Conservation (phyloP, 2,797 vertebrate genomes). For the Hippoglossus hippoglossus region DNA sequence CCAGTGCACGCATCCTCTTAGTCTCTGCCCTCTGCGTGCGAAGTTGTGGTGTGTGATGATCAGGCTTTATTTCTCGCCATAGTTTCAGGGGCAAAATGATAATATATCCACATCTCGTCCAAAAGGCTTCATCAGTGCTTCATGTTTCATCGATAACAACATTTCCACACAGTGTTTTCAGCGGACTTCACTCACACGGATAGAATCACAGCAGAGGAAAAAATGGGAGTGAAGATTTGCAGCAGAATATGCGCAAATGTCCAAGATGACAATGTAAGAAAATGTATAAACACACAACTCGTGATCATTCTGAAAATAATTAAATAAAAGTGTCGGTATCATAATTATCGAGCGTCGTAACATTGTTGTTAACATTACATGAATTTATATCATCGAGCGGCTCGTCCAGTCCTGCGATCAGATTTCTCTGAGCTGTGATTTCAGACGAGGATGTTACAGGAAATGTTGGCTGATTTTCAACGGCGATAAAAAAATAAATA, state of each 20-base stretch:
- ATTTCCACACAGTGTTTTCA: not conserved
- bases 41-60: not conserved
- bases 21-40: not conserved
- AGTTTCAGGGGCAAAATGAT: not conserved
- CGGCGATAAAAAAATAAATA: too few relatives aligned
- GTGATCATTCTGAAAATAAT: not conserved
- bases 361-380: slow-evolving; percentile 15
- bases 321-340: not conserved
- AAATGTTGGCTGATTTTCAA: slow-evolving; percentile 34
- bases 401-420: slow-evolving; percentile 32
- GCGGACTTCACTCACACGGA: slow-evolving; percentile 4
- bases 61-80: not conserved
- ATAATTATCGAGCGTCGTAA: not conserved
- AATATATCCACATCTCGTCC: not conserved
- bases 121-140: not conserved
- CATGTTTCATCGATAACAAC: not conserved
- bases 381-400: slow-evolving; percentile 33
- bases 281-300: not conserved
- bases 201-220: not conserved
- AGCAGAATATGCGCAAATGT: not conserved
- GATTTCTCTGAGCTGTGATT: slow-evolving; percentile 45
- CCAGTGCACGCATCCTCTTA: slow-evolving; percentile 17
- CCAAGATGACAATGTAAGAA: not conserved
- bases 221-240: slow-evolving; percentile 1
- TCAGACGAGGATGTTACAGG: slow-evolving; percentile 43